phyloP scores from a whole-genome alignment of 2,888 invertebrate species.

The Pristionchus arcanus region DNA sequence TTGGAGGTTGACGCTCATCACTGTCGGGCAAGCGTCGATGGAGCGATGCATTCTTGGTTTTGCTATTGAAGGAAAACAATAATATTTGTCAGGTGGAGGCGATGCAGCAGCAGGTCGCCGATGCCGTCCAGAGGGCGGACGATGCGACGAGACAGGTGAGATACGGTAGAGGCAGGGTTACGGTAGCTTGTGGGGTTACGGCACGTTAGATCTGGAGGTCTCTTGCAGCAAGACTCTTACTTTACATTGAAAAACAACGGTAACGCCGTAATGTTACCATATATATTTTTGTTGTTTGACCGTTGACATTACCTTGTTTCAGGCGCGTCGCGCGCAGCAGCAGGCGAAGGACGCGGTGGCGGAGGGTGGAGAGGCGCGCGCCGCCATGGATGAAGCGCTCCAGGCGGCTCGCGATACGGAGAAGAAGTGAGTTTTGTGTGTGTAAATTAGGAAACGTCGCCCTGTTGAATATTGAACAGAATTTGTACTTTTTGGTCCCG shows the following conservation, averaged over 20 bases:
- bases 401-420: slow-evolving; percentile 65
- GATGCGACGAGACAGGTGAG: slow-evolving; percentile 95
- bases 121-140: slow-evolving; percentile 82
- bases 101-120: slow-evolving; percentile 86
- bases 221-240: too few species aligned
- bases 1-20: too few species aligned
- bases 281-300: too few species aligned
- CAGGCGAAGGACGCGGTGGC: slow-evolving; percentile 56
- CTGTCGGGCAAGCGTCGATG: too few species aligned
- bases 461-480: background rate
- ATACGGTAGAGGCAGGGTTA: slow-evolving; percentile 79
- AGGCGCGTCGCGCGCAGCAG: slow-evolving; percentile 51
- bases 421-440: slow-evolving; percentile 57
- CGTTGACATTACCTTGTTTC: background rate
- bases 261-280: too few species aligned
- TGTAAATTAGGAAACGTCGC: background rate
- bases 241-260: too few species aligned
- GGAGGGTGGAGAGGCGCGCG: slow-evolving; percentile 63
- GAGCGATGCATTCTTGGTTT: background rate
- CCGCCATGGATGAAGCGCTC: slow-evolving; percentile 66
- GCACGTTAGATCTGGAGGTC: too few species aligned
- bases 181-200: background rate
- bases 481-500: too few species aligned
- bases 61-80: background rate
- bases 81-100: slow-evolving; percentile 29